A percentile compares a stretch with the other conserved stretches of the same genome.
Evolutionary conservation across 2,797 vertebrate genomes (phyloP).

Genomic region (Pseudochaenichthys georgianus): DNA sequence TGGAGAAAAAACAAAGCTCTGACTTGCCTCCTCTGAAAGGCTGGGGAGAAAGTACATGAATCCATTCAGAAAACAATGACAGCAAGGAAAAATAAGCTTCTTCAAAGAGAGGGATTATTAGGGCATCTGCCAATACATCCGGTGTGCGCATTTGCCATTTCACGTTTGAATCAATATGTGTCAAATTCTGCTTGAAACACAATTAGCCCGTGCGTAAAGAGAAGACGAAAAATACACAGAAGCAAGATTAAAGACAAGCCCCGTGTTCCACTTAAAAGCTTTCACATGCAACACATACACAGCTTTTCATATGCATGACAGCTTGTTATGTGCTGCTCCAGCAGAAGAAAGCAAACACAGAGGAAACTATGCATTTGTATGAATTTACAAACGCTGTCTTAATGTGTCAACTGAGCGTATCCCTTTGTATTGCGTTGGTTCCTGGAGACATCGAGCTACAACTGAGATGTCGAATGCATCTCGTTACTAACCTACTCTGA

Average conservation of each 20-base stretch:
- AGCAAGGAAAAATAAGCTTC: conserved; percentile 43
- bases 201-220: conserved; percentile 73
- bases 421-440: conserved; percentile 35
- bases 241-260: conserved; percentile 67
- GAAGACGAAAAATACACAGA: conserved; percentile 58
- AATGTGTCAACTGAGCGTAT: conserved; percentile 52
- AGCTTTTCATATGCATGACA: conserved; percentile 62
- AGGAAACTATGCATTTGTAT: conserved; percentile 59
- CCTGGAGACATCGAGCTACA: conserved; percentile 38
- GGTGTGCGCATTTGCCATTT: conserved; percentile 55
- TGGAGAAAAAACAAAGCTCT: conserved; percentile 26
- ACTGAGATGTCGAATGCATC: conserved; percentile 23
- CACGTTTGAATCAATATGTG: conserved; percentile 78
- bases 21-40: conserved; percentile 33
- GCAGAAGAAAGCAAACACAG: conserved; percentile 58
- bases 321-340: conserved; percentile 63
- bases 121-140: conserved; percentile 65
- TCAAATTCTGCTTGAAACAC: conserved; percentile 79
- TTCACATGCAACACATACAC: conserved; percentile 43
- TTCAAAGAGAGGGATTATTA: conserved; percentile 78
- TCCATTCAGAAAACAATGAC: conserved; percentile 67
- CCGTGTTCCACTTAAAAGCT: conserved; percentile 57
- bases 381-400: conserved; percentile 60
- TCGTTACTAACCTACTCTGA: conserved; percentile 51
- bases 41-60: conserved; percentile 5